These are phyloP conservation scores for Pseudorasbora parva DNA, from an alignment of 2,113 vertebrate species.

Conservation along the genomic window DNA sequence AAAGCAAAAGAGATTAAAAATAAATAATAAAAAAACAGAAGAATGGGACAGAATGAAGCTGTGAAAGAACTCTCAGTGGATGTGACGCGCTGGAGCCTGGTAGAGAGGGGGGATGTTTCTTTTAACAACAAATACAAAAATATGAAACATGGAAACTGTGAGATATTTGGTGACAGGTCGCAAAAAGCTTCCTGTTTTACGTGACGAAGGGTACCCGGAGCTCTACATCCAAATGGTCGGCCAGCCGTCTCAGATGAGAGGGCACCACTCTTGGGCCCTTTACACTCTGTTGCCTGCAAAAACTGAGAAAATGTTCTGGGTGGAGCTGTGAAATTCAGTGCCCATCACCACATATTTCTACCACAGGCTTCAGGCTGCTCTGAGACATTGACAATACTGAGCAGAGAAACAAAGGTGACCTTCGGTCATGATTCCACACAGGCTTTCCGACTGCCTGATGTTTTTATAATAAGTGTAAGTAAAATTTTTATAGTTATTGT, in stretches of 20 bases:
- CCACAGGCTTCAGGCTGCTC: not conserved
- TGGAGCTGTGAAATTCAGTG: constrained; percentile 27
- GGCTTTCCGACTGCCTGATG: not conserved
- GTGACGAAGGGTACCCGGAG: not conserved
- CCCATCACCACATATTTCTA: constrained; percentile 2
- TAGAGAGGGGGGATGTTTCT: constrained; percentile 54
- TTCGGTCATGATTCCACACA: not conserved
- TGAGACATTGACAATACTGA: not conserved
- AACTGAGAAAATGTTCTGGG: constrained; percentile 53
- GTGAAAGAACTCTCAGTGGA: constrained; percentile 54
- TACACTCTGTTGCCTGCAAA: constrained; percentile 47
- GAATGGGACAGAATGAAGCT: constrained; percentile 23
- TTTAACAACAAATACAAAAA: constrained; percentile 66
- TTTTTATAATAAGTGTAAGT: not conserved
- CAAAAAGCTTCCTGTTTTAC: constrained; percentile 72
- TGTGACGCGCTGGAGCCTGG: constrained; percentile 58
- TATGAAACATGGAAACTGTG: constrained; percentile 72
- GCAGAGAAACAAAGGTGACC: constrained; percentile 9
- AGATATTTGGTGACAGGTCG: constrained; percentile 73
- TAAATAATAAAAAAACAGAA: constrained; percentile 31
- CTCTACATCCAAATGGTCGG: constrained; percentile 7
- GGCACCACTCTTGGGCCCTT: constrained; percentile 34
- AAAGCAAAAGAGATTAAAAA: not conserved
- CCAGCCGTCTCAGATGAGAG: constrained; percentile 35
- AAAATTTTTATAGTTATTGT: not conserved